Base-by-base conservation (phyloP, 2,113 vertebrate species). In the Podilymbus podiceps region DNA sequence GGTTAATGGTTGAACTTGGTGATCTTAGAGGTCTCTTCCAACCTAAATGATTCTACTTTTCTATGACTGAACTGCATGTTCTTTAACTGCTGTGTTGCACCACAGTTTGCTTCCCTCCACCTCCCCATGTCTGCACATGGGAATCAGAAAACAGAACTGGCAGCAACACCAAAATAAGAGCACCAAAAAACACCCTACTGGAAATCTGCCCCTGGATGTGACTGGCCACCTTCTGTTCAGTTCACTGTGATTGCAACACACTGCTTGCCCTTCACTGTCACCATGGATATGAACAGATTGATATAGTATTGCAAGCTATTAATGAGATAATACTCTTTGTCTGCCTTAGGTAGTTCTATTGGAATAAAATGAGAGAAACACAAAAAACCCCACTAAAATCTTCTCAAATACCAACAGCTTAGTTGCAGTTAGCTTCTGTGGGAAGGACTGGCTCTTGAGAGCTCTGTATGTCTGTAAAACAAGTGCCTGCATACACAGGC, bases 91-190 rank as follows among this genome's bases (percentile, higher is more conserved):
- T 28, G 2, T 14, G 4, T 6, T 62, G 13, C 25, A 8, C 22
- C 38, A 5, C 55, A 71, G 7, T 62, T 63, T 85, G 7, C 4
- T 4, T 55, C 5, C 18, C 4, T 71, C 28, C n/a, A 27, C 14
- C 21, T 86, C 35, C 23, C 25, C 21, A 56, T 4, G 6, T 20
- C 46, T 76, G 9, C 24, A 22, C 0, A 0, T 25, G 10, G 20
- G 33, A 74, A 66, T 46, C 31, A 53, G 35, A 64, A 67, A 28
- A 42, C 90, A 71, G 12, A 46, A 47, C 5, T n/a, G 22, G 4
- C 31, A 84, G 27, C 27, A 67, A 23, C 1, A 2, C 10, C 16
- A 66, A 77, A 23, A 6, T 58, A 52, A 73, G 30, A 83, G 20
- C 16, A 69, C 9, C 5, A 23, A 59, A 64, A 63, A 55, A 66